These are phyloP conservation scores for Acanthornis magna DNA, from an alignment of 2,797 vertebrate species.

Conservation along the genomic window DNA sequence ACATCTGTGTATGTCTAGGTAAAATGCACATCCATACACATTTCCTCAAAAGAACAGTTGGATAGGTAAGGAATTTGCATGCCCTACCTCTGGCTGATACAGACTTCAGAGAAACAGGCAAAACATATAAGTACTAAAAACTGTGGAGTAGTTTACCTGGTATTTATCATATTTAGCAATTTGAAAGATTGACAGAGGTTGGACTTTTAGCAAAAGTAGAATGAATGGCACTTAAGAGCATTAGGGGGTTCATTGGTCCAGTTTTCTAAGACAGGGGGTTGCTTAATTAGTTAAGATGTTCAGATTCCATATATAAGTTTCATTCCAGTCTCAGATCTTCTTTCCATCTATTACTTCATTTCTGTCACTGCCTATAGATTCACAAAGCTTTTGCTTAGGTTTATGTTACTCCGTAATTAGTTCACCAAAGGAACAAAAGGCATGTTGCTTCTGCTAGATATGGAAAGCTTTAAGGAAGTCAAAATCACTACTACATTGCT, in stretches of 20 bases:
- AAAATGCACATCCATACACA: not conserved
- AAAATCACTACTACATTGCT: not conserved
- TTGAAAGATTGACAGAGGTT: not conserved
- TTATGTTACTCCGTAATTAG: not conserved
- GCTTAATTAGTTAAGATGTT: not conserved
- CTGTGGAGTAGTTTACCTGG: not conserved
- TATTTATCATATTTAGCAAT: not conserved
- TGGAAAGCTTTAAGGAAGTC: not conserved
- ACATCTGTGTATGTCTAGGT: not conserved
- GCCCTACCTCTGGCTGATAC: not conserved
- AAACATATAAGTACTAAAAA: not conserved
- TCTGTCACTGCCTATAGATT: not conserved
- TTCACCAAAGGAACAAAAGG: not conserved
- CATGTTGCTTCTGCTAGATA: not conserved
- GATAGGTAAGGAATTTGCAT: not conserved
- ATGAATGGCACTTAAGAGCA: not conserved
- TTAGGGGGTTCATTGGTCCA: not conserved
- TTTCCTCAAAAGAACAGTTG: not conserved
- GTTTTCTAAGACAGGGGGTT: not conserved
- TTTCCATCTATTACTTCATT: conserved; percentile 3
- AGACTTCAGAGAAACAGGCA: not conserved
- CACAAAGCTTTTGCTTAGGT: not conserved
- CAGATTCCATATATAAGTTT: not conserved
- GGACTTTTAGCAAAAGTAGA: not conserved
- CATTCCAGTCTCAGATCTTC: not conserved